phyloP scores from a whole-genome alignment of 2,797 vertebrate species.

The Iguana delicatissima region DNA sequence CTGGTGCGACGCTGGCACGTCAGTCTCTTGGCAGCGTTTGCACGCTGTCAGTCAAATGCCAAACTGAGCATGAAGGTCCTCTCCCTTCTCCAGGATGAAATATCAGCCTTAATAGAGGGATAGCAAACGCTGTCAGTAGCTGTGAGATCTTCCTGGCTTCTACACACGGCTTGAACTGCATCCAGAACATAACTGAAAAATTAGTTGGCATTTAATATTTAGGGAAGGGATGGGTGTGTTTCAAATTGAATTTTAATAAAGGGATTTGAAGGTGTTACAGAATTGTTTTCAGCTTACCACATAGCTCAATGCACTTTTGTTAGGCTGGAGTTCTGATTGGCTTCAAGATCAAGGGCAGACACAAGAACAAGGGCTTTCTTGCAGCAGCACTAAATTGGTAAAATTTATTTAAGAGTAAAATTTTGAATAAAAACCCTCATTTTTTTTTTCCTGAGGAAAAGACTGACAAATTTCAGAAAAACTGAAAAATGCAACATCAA shows the following conservation, averaged over 20 bases:
- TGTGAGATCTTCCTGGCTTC: not conserved
- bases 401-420: not conserved
- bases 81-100: not conserved
- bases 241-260: not conserved
- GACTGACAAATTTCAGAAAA: too few species aligned
- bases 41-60: constrained; percentile 12
- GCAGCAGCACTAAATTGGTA: too few species aligned
- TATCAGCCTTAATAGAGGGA: not conserved
- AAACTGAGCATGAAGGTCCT: constrained; percentile 4
- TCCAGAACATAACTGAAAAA: not conserved
- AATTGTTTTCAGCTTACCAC: not conserved
- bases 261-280: too few species aligned
- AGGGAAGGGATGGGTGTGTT: not conserved
- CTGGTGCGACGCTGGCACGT: not conserved
- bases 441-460: not conserved
- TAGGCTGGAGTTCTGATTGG: not conserved
- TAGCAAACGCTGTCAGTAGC: not conserved
- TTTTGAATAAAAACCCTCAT: too few species aligned
- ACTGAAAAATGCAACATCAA: too few species aligned
- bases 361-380: not conserved
- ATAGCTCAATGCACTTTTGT: not conserved
- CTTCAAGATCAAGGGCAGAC: not conserved
- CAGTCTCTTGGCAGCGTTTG: not conserved
- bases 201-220: not conserved
- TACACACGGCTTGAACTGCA: fast-evolving